Evolutionary conservation across 2,888 invertebrate species (phyloP), one percentile per base, ranked within the genome.

Genomic region (Aspidapion aeneum): DNA sequence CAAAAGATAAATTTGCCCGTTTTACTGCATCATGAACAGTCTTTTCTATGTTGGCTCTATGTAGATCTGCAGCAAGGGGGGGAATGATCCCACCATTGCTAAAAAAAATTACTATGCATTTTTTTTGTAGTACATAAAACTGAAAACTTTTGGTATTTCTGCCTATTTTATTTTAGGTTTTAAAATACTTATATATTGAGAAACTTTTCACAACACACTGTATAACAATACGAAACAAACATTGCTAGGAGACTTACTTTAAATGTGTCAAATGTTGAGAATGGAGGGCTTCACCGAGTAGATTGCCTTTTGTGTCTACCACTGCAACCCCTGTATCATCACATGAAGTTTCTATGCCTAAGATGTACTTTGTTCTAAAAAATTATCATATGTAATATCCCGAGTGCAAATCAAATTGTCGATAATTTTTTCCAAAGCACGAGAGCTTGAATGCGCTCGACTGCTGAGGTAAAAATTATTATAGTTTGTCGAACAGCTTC

Each of bases 271-370:
- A 78, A 68, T 89, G 89, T 79, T 98, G 98, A 0, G 95, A 95
- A 75, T 88, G 82, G 35, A 94, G 79, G 35, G 89, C 85, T 81
- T 98, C 93, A 9, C 94, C 93, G 55, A 94, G 77, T 70, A 97
- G 82, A 65, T 83, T 82, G 21, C 93, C 90, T 63, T 84, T 74
- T 18, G 82, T 83, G 78, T 91, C 86, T 5, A 98, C 88, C 68
- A 98, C 83, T 52, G 95, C 97, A 75, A 92, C 91, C 19, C 95
- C 97, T 1, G 98, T 98, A 78, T 98, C 98, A 83, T 98, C 98
- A 77, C 97, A 98, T 66, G 97, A 97, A 2, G 96, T 96, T 85
- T 98, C 98, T 72, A 98, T 97, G 3, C 98, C 98, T 69, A 98
- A 81, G 61, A 98, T 82, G 35, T 35, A 35, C 12, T 35, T 35